Evolutionary conservation across 92 coral and sea anemone species (phyloP).

Genomic region (Epizoanthus scotinus): DNA sequence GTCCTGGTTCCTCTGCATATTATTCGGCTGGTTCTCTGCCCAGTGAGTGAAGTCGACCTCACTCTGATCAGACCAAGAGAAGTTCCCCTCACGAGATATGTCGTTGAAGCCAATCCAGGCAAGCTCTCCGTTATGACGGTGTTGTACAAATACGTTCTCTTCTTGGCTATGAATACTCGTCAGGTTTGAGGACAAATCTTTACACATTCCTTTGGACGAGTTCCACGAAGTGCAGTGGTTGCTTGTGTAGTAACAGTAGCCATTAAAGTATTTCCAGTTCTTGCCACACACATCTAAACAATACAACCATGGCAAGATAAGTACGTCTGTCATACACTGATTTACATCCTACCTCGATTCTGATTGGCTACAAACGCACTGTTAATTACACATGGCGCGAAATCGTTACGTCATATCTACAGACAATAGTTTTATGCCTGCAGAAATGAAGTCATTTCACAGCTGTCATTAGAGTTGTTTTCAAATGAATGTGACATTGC

Average conservation of each 20-base stretch:
- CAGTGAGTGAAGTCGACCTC: background rate
- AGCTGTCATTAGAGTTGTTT: too few species aligned
- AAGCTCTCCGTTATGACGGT: background rate
- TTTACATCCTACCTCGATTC: too few species aligned
- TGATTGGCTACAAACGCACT: too few species aligned
- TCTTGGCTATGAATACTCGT: constrained; percentile 17
- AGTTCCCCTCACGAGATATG: background rate
- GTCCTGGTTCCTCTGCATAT: constrained; percentile 6
- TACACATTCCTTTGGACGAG: background rate
- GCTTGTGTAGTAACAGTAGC: constrained; percentile 6
- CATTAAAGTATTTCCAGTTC: constrained; percentile 14
- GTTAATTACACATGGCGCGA: too few species aligned
- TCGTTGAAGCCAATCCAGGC: constrained; percentile 26
- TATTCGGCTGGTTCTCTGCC: constrained; percentile 21
- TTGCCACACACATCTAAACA: constrained; percentile 14
- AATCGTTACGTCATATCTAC: too few species aligned
- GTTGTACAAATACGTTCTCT: constrained; percentile 12
- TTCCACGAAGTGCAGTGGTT: background rate
- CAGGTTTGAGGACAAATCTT: background rate
- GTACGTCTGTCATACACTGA: background rate
- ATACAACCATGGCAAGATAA: background rate
- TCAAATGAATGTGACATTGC: too few species aligned
- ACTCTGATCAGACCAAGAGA: background rate
- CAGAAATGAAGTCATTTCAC: too few species aligned
- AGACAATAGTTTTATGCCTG: too few species aligned